Base-by-base conservation (phyloP, 1,140 invertebrate genomes). In the Pseudomyrmex gracilis region DNA sequence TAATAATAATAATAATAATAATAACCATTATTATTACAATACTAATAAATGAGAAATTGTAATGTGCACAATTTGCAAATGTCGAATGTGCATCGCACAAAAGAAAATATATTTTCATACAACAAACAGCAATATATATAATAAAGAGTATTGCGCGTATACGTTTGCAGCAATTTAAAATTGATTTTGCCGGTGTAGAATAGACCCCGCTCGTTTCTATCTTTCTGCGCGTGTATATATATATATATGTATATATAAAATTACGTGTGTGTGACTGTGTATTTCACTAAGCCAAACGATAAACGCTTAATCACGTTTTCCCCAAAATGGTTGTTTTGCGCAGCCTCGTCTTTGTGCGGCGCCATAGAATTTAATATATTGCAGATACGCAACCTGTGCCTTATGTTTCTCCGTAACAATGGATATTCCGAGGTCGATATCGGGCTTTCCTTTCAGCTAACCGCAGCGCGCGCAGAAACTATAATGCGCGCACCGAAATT, bases 401-500 rank as follows among this genome's bases (percentile, higher is more conserved):
- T 78, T 68, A 78, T 68, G 34, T 22, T 70, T 17, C 20, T 20
- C n/a, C 43, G 15, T 20, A 58, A 71, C 66, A 80, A 71, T 80
- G 47, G 53, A 12, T 71, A 12, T 71, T 80, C 20, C 43, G 55
- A 10, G 34, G 20, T 70, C 43, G 66, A 78, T 70, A 70, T 57
- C 13, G 15, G 10, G 7, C 3, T 15, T 3, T n/a, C 53, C 22
- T 49, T 58, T 71, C 64, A 49, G 8, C 43, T 47, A 78, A 55
- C 24, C 43, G 53, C 24, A 53, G 43, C 12, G 47, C 53, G 22
- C 12, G 47, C 53, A n/a, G 22, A 24, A 78, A 70, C 53, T 78
- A 34, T 78, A 34, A 34, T 0, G 34, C 34, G 43, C 15, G 5
- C 34, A 24, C 20, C 20, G 45, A 58, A 70, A 70, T 80, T 70